phyloP scores from a whole-genome alignment of 2,888 invertebrate genomes.

The Cheilosia pagana region DNA sequence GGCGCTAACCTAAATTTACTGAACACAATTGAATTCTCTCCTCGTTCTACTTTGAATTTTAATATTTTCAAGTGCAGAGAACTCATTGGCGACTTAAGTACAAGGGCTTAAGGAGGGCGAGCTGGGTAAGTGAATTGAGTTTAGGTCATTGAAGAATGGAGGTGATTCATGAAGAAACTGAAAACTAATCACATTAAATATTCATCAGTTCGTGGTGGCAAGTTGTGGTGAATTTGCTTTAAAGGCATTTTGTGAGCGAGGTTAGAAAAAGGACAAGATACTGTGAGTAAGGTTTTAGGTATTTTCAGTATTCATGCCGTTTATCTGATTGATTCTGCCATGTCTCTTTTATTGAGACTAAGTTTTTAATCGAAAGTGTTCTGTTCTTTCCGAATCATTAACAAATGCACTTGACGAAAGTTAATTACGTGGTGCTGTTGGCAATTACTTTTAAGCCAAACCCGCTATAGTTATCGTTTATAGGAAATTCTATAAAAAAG shows the following conservation, averaged over 20 bases:
- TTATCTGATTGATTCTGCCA: no score
- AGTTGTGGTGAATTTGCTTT: constrained; percentile 4
- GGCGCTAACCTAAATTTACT: constrained; percentile 66
- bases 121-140: constrained; percentile 58
- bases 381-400: no score
- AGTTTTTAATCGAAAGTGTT: no score
- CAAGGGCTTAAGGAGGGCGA: constrained; percentile 3
- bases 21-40: constrained; percentile 63
- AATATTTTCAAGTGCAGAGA: constrained; percentile 66
- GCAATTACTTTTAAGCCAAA: no score
- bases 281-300: no score
- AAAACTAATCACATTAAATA: constrained; percentile 68
- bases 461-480: no score
- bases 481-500: no score
- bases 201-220: constrained; percentile 48
- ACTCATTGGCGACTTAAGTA: constrained; percentile 16
- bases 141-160: constrained; percentile 56
- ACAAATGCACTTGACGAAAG: no score
- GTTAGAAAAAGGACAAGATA: no score
- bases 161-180: constrained; percentile 51
- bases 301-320: no score
- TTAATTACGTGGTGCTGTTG: no score
- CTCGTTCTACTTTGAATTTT: constrained; percentile 61
- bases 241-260: not conserved
- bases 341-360: no score